Evolutionary conservation across 2,888 invertebrate genomes (phyloP).

Genomic region (Trissolcus japonicus): DNA sequence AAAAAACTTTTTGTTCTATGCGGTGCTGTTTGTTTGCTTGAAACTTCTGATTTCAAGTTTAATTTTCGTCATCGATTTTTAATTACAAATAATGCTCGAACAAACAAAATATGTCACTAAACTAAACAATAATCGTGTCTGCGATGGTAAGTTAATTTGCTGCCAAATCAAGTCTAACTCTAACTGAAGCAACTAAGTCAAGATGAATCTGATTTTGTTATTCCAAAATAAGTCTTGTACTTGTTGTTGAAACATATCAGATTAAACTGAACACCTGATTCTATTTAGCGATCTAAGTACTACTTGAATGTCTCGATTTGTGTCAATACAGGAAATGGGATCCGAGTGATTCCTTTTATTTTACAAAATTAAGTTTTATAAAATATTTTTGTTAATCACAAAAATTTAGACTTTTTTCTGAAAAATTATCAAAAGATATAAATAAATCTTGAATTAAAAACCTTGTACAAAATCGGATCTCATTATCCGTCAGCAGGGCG

Average conservation of each 20-base stretch:
- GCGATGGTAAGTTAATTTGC: slow-evolving; percentile 6
- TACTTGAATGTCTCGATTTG: slow-evolving; percentile 16
- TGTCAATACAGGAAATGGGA: slow-evolving; percentile 13
- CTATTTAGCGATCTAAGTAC: slow-evolving; percentile 35
- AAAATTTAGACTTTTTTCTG: no score
- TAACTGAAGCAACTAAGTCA: no score
- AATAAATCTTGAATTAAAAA: no score
- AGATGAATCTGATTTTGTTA: slow-evolving; percentile 14
- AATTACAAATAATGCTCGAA: no score
- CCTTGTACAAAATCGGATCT: background rate
- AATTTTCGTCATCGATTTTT: slow-evolving; percentile 8
- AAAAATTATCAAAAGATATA: no score
- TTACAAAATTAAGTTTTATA: background rate
- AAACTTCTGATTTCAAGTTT: slow-evolving; percentile 4
- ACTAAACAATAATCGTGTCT: slow-evolving; percentile 15
- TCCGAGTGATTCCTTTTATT: background rate
- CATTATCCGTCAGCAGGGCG: background rate
- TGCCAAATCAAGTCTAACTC: no score
- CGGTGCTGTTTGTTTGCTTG: slow-evolving; percentile 40
- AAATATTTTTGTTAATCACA: background rate
- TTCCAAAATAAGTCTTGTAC: background rate
- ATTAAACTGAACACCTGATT: slow-evolving; percentile 30
- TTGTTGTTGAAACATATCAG: slow-evolving; percentile 31
- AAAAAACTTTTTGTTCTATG: slow-evolving; percentile 32
- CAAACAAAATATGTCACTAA: no score